Conservation (phyloP, 2,113 vertebrate genomes). For the Oreochromis aureus region DNA sequence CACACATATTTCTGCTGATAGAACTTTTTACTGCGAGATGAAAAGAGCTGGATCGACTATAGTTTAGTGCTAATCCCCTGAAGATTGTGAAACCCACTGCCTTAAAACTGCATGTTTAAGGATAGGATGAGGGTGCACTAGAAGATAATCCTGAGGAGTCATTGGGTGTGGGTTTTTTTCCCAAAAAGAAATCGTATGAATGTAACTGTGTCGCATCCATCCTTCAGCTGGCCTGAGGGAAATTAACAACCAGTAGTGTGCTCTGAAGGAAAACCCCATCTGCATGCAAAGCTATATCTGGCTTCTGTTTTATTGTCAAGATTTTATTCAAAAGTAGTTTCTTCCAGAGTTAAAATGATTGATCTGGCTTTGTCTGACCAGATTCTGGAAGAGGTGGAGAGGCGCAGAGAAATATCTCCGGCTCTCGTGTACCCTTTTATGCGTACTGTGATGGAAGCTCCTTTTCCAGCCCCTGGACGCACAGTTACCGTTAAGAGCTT, state of each 20-base stretch:
- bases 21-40: not conserved
- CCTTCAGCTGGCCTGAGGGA: not conserved
- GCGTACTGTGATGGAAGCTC: constrained; percentile 95
- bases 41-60: not conserved
- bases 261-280: not conserved
- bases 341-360: not conserved
- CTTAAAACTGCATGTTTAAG: not conserved
- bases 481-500: constrained; percentile 92
- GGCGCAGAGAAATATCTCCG: constrained; percentile 87
- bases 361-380: constrained; percentile 45
- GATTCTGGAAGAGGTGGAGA: constrained; percentile 96
- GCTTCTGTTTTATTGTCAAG: not conserved
- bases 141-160: constrained; percentile 15
- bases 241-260: not conserved
- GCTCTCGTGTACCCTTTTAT: constrained; percentile 93
- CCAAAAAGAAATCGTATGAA: not conserved
- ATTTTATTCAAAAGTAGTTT: not conserved
- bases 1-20: not conserved
- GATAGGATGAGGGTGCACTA: not conserved
- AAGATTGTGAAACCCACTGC: not conserved
- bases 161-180: constrained; percentile 5
- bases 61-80: not conserved
- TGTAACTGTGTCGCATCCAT: not conserved
- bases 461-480: constrained; percentile 92
- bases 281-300: not conserved